phyloP scores from a whole-genome alignment of 2,113 vertebrate genomes.

The Rhabdomys dilectus region DNA sequence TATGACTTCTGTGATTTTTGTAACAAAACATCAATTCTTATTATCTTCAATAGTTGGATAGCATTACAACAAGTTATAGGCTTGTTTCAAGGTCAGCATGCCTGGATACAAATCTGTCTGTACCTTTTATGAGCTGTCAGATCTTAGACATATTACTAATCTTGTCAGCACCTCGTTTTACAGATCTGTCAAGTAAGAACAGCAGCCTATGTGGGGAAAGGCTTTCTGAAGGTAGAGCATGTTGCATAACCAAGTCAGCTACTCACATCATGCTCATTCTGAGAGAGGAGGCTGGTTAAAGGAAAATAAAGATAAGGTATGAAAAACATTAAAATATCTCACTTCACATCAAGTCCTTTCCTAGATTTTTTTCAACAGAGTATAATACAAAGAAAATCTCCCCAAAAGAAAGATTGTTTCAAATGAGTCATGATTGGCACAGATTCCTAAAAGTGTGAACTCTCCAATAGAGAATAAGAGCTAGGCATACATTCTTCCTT shows the following conservation, averaged over 20 bases:
- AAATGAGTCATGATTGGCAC: constrained; percentile 8
- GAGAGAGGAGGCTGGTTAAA: neutral
- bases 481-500: neutral
- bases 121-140: neutral
- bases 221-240: neutral
- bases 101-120: neutral
- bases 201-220: neutral
- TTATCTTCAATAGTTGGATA: neutral
- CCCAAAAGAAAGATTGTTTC: neutral
- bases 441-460: constrained; percentile 5
- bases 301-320: constrained; percentile 48
- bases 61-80: neutral
- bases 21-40: neutral
- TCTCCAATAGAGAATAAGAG: constrained; percentile 7
- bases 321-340: constrained; percentile 43
- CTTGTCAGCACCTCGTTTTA: neutral
- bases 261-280: neutral
- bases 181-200: neutral
- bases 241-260: neutral
- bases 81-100: constrained; percentile 16
- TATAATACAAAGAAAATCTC: neutral
- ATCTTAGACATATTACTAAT: neutral
- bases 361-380: neutral
- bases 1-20: neutral
- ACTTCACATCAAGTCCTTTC: constrained; percentile 51